Evolutionary conservation across 1,140 invertebrate genomes (phyloP), one percentile per base, ranked within the genome.

Genomic region (Maconellicoccus hirsutus): DNA sequence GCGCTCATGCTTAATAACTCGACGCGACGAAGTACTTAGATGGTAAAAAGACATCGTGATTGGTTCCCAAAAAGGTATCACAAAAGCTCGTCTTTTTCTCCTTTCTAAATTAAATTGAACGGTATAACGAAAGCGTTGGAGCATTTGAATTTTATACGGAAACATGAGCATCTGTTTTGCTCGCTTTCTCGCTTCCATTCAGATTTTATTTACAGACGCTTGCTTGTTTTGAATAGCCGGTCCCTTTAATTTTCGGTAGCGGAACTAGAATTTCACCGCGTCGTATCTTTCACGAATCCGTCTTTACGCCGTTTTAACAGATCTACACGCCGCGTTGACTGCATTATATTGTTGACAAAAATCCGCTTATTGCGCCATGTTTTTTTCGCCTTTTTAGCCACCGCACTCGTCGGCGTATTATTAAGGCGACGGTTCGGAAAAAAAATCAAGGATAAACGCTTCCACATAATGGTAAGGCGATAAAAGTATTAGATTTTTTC

Each of bases 201-300:
- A 66, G 22, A 25, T 66, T 66, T 66, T 25, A 25, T 66, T 66
- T 66, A 66, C 61, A 66, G 61, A 66, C 25, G 61, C 22, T 66
- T 66, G 61, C 61, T 66, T 66, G 10, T 66, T 66, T 66, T 66
- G 61, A 66, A 66, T 66, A 66, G 61, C 61, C 61, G 61, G 22
- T 66, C 25, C 61, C 61, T 66, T 26, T 66, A 66, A 66, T 66
- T 66, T 66, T 66, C 25, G 61, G 21, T 23, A 66, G 25, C 25
- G 61, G 61, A 26, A 66, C 22, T 66, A 66, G 21, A 14, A 66
- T 25, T 25, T 25, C 61, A 8, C 61, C 2, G 2, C 6, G 16
- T 59, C 52, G 61, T 66, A 26, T 66, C 21, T 26, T 25, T 66
- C 25, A 2, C 25, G 61, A 66, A 66, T 66, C 21, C 25, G 19